Evolutionary conservation across 1,140 invertebrate genomes (phyloP), one percentile per base, ranked within the genome.

Genomic region (Zelostemma sp.): DNA sequence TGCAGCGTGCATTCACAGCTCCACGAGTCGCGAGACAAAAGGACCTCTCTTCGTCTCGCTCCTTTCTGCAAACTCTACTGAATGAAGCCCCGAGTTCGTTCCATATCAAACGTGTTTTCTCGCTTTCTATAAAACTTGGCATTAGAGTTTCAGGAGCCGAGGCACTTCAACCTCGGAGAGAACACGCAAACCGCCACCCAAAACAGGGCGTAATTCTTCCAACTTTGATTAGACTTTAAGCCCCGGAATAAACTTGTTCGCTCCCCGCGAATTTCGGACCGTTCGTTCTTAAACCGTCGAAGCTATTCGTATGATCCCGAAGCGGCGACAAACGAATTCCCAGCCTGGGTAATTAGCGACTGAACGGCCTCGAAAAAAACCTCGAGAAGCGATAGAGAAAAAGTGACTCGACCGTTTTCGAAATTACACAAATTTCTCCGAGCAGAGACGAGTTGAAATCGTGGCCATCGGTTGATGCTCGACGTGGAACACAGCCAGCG

Each of bases 1-100:
- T 71, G 75, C 72, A 78, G 55, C 61, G 72, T 76, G 76, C 78
- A 79, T 83, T 82, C 74, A 76, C 76, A 74, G 74, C 68, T 75
- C 56, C 63, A 15, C 40, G 9, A 46, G 43, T 21, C 31, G 56
- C 71, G 68, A 78, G 74, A 85, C 81, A 82, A 85, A 83, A 82
- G 80, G 70, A 46, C 17, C 21, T 46, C 35, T 38, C 35, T 38
- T 2, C 35, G 9, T 38, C 35, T 38, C 35, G 9, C 11, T 31
- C 28, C 12, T 53, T 71, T 49, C 54, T 25, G 49, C 61, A 72
- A 73, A 76, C 70, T 75, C 65, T 70, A 51, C 19, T 1, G 35
- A 6, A 8, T 14, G 59, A 48, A 6, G 47, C 25, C 9, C 12
- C 28, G 14, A 18, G n/a, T 49, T 17, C 21, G 17, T 46, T 46